Percentiles rank a stretch among this genome's conserved stretches.
These are phyloP conservation scores for Chamaedrilus cognettii DNA, from an alignment of 2,888 invertebrate genomes.

Conservation along the genomic window DNA sequence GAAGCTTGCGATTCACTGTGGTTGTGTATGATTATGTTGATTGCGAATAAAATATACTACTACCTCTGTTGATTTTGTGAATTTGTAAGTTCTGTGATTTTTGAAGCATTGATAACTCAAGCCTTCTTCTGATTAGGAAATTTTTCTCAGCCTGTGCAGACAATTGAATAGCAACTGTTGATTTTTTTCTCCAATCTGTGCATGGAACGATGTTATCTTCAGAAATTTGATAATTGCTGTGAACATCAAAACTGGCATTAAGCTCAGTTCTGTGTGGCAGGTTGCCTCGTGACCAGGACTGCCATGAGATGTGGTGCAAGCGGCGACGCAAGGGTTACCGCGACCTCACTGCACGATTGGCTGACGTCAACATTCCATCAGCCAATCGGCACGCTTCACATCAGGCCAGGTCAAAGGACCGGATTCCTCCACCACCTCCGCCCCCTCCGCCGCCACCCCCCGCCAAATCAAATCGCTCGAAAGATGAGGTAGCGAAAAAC, in stretches of 20 bases:
- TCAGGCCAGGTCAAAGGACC: not conserved
- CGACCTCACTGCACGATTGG: slow-evolving; percentile 8
- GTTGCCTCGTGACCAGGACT: slow-evolving; percentile 95
- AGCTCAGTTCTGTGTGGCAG: slow-evolving; percentile 48
- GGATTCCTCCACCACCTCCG: not conserved
- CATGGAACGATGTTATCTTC: not conserved
- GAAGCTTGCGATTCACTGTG: no score
- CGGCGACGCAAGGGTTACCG: slow-evolving; percentile 69
- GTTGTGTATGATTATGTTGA: no score
- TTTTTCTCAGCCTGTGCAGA: no score
- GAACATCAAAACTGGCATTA: no score
- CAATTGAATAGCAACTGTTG: no score
- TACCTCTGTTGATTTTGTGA: no score
- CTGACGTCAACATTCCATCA: not conserved
- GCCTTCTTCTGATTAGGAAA: no score
- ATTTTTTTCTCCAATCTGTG: not conserved
- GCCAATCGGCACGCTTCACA: not conserved
- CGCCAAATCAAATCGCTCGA: not conserved
- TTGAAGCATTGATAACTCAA: no score
- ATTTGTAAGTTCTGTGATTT: no score
- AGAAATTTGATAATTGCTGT: not conserved
- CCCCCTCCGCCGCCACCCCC: not conserved
- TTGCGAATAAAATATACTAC: no score
- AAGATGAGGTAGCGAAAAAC: no score
- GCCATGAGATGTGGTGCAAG: slow-evolving; percentile 99